A percentile compares a stretch with the other conserved stretches of the same genome.
phyloP scores from a whole-genome alignment of 2,797 vertebrate genomes.

The Xenentodon cancila region DNA sequence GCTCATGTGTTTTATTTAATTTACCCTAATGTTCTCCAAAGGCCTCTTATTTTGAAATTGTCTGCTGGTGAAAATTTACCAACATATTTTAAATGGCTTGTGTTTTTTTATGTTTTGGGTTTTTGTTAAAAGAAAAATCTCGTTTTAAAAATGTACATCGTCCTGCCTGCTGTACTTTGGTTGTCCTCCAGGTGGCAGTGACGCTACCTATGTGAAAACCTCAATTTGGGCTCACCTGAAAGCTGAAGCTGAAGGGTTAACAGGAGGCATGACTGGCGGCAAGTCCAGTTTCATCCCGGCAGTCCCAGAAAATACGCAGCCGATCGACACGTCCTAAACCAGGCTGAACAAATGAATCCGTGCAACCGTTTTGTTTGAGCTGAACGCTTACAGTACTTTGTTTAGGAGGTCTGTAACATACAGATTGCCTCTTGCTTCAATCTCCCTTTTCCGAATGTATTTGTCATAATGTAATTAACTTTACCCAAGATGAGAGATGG shows the following conservation, averaged over 20 bases:
- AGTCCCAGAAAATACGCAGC: neutral
- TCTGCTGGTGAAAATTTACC: no score
- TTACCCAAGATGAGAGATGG: neutral
- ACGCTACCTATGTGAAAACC: neutral
- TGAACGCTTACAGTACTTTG: no score
- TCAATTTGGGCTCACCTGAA: no score
- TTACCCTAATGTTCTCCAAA: no score
- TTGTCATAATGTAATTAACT: conserved; percentile 1
- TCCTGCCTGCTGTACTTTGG: neutral
- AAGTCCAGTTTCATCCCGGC: conserved; percentile 6
- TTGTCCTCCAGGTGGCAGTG: conserved; percentile 65
- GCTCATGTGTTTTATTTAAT: conserved; percentile 27
- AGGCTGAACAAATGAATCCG: neutral
- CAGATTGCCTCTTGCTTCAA: no score
- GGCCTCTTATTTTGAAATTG: no score
- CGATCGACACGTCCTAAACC: neutral
- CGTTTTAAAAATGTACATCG: neutral
- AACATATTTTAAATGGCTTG: no score
- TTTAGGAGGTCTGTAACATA: no score
- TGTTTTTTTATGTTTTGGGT: no score
- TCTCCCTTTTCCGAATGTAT: no score
- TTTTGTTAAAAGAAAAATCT: neutral
- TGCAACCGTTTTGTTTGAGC: neutral
- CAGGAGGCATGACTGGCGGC: neutral
- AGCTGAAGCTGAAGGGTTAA: neutral